Evolutionary conservation across 1,140 invertebrate genomes (phyloP), one percentile per base, ranked within the genome.

Genomic region (Zaprionus nigranus): DNA sequence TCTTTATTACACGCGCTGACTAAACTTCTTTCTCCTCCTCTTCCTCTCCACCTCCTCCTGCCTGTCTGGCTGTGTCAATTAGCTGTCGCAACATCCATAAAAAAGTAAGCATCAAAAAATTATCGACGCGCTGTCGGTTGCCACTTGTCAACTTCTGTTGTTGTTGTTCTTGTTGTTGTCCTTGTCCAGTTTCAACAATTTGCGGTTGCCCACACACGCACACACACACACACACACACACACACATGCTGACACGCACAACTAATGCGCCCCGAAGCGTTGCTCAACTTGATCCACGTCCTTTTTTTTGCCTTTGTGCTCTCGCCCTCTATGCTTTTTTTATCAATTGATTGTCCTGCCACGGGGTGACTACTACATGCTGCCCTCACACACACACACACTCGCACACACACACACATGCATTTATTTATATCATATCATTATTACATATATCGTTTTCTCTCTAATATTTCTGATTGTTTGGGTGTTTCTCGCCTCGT

Each of bases 321-420:
- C 75, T 53, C 57, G n/a, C 76, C 43, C 51, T 51, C 62, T 63
- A 58, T 34, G 20, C 49, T 24, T 84, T 80, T 80, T 78, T 79
- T 85, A 90, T 77, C 85, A 90, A 90, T 90, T 90, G 85, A 90
- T 90, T 90, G 85, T 86, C 75, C 78, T 78, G 79, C 68, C 49
- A 53, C 64, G 72, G 85, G 85, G 79, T 90, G 85, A 85, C 86
- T 80, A 72, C 86, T 79, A 76, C 68, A 68, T 68, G 67, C 24
- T 64, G 56, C 56, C 49, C 59, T 36, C 51, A 62, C 57, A 40
- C 68, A 70, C 63, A 56, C 40, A 51, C 54, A 38, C 24, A 56
- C 46, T 58, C 46, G 38, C 49, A 66, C 53, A 58, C 63, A 60
- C 40, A 40, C 54, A 38, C 24, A 61, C 46, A 62, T 34, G 46